Conservation (phyloP, 1,140 invertebrate genomes). For the Heliconius himera region DNA sequence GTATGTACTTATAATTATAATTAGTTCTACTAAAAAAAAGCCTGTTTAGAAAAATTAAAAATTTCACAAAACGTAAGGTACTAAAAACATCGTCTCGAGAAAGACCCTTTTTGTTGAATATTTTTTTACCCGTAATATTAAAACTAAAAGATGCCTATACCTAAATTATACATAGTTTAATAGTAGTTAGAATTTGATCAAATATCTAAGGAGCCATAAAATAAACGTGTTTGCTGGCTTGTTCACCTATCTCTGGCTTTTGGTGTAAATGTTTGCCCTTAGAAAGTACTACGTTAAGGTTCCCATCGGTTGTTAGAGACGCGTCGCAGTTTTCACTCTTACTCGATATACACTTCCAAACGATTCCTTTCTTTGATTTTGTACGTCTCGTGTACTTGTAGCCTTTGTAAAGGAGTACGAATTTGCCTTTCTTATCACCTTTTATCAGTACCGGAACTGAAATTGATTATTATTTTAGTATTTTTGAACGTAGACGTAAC, state of each 20-base stretch:
- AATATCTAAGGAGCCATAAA: conserved; percentile 55
- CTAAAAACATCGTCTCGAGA: too few species aligned
- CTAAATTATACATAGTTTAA: too few species aligned
- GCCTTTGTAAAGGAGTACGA: conserved; percentile 59
- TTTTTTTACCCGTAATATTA: neutral
- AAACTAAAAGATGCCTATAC: too few species aligned
- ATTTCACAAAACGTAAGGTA: too few species aligned
- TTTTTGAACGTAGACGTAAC: neutral
- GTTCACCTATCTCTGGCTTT: conserved; percentile 33
- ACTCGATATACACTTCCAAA: conserved; percentile 66
- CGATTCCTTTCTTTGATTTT: conserved; percentile 67
- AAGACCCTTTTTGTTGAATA: neutral
- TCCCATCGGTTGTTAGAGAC: conserved; percentile 60
- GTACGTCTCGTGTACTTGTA: conserved; percentile 55
- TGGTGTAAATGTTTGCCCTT: conserved; percentile 59
- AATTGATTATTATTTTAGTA: conserved; percentile 28
- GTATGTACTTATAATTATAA: too few species aligned
- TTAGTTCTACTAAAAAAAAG: too few species aligned
- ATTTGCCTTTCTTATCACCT: conserved; percentile 59
- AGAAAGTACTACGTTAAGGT: conserved; percentile 55
- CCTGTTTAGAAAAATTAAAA: too few species aligned
- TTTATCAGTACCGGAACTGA: conserved; percentile 70
- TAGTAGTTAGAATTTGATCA: neutral
- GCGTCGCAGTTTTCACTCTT: conserved; percentile 61
- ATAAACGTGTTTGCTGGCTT: conserved; percentile 63